These are phyloP conservation scores for Drosophila funebris DNA, from an alignment of 1,140 invertebrate genomes.

Conservation along the genomic window DNA sequence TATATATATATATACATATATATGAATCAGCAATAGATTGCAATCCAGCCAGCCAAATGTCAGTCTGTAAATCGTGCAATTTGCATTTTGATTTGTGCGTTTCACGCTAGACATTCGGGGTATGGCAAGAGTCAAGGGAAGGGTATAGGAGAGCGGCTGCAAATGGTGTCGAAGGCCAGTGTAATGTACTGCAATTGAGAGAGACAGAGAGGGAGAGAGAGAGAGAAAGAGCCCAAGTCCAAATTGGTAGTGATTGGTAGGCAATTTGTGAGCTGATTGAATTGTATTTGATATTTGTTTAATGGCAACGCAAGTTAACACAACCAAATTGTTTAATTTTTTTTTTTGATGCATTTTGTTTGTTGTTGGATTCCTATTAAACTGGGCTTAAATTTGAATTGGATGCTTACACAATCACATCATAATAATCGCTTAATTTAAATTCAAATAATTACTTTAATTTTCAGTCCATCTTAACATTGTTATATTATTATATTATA, in stretches of 20 bases:
- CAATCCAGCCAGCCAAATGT: slow-evolving; percentile 22
- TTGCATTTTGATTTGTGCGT: slow-evolving; percentile 74
- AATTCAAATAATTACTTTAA: not conserved
- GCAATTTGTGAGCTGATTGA: slow-evolving; percentile 65
- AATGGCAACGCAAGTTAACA: not conserved
- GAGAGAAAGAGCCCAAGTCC: not conserved
- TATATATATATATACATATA: not conserved
- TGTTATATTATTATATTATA: not conserved
- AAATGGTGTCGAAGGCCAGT: not conserved
- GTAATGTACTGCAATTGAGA: not conserved
- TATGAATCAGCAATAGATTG: slow-evolving; percentile 30
- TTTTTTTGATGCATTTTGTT: not conserved
- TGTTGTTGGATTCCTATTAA: not conserved
- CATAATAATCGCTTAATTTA: not conserved
- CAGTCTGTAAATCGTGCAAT: slow-evolving; percentile 66
- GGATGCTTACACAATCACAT: not conserved
- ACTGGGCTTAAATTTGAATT: not conserved
- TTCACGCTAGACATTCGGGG: slow-evolving; percentile 47
- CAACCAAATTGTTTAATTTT: not conserved
- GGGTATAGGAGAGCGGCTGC: not conserved
- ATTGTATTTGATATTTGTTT: slow-evolving; percentile 53
- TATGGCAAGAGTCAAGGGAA: not conserved
- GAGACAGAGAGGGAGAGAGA: too few relatives aligned
- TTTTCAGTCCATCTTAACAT: slow-evolving; percentile 6
- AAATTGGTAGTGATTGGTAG: slow-evolving; percentile 25